Percentiles rank a stretch among this genome's conserved stretches.
phyloP scores from a whole-genome alignment of 2,113 vertebrate genomes.

The mouse (Mus musculus) region DNA sequence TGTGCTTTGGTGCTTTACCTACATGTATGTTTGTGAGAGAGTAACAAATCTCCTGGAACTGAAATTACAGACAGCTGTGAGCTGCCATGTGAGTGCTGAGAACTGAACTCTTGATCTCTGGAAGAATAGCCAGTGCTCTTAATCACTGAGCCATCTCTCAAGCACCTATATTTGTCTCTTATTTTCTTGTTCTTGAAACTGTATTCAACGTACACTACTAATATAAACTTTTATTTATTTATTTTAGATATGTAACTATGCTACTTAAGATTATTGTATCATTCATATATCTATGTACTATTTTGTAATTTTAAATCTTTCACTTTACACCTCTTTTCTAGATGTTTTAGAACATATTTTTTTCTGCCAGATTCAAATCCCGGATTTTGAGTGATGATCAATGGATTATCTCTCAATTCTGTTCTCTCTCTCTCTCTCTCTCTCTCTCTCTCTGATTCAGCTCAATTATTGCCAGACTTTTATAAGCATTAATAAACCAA shows the following conservation, averaged over 20 bases:
- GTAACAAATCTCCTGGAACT: no score
- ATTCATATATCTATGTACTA: neutral
- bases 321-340: neutral
- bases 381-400: neutral
- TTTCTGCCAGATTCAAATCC: constrained; percentile 22
- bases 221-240: constrained; percentile 19
- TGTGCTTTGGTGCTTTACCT: no score
- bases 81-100: no score
- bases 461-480: neutral
- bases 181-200: neutral
- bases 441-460: neutral
- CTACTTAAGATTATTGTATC: neutral
- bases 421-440: neutral
- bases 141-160: no score
- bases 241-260: neutral
- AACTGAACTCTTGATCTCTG: no score
- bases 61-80: no score
- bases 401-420: neutral
- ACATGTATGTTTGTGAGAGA: no score
- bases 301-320: neutral
- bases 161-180: neutral
- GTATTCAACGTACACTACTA: neutral
- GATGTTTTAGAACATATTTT: constrained; percentile 22
- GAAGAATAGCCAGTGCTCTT: no score
- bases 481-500: neutral